Evolutionary conservation across 2,113 vertebrate genomes (phyloP), one percentile per base, ranked within the genome.

Genomic region (Pygoscelis adeliae): DNA sequence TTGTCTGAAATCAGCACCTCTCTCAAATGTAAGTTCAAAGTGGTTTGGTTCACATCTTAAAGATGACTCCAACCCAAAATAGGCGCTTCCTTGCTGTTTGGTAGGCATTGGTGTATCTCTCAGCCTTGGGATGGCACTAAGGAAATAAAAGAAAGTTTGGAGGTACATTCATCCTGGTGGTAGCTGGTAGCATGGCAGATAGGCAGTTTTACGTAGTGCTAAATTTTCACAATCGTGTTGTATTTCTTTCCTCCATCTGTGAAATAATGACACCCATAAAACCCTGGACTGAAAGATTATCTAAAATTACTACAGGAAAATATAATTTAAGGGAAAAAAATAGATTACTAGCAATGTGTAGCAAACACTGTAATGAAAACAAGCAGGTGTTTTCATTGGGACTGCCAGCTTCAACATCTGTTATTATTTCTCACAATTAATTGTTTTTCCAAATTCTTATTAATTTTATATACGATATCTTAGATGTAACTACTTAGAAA

Each of bases 241-340:
- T 59, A 67, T 65, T 94, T 90, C 65, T 92, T 85, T 72, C 70
- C 36, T 90, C 79, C 25, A 21, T 76, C 52, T 6, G 5, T 69
- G 88, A 95, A 96, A 72, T 69, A 66, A 82, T 18, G 56, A 34
- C 21, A 71, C 5, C 14, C 44, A 49, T 86, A 93, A 95, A 96
- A 83, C 40, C 25, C 30, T 47, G 30, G 53, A 70, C 88, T 65
- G 72, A 77, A 92, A 81, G 15, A 49, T 83, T 90, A 83, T 44
- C 34, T 63, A 44, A 55, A 90, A 53, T 77, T 87, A 77, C 62
- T 72, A 62, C 15, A 65, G 55, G 56, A 74, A 83, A 93, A 65
- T 61, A 27, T 36, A 56, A 77, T 65, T 69, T 16, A 73, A 71
- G 49, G 42, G 11, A 0, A 14, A 90, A 87, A 91, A 74, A 25